Conservation (phyloP, 2,113 vertebrate genomes). For the Rhea pennata region DNA sequence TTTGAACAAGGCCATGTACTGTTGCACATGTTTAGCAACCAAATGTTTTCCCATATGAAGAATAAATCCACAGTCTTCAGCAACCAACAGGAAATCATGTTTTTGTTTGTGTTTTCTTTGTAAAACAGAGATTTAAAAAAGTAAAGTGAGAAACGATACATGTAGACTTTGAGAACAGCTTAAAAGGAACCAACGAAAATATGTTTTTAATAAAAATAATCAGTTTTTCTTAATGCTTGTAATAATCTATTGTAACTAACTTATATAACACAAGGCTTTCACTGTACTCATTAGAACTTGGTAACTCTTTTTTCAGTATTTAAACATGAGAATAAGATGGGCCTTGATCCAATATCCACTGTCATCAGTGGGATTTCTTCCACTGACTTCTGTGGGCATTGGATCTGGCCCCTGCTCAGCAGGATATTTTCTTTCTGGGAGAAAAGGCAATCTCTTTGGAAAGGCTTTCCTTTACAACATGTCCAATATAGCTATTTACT, state of each 20-base stretch:
- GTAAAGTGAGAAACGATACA: constrained; percentile 13
- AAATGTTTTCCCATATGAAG: constrained; percentile 23
- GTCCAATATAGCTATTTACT: constrained; percentile 15
- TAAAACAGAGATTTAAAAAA: not conserved
- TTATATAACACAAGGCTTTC: constrained; percentile 38
- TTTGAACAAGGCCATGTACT: constrained; percentile 33
- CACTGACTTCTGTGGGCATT: constrained; percentile 41
- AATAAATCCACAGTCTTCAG: not conserved
- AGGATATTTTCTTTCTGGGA: constrained; percentile 52
- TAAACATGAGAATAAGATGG: constrained; percentile 24
- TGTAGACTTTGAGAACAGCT: constrained; percentile 15
- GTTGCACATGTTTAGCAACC: constrained; percentile 16
- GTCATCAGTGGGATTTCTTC: constrained; percentile 57
- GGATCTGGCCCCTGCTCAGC: constrained; percentile 17
- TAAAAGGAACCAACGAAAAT: constrained; percentile 15
- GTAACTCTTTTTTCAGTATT: not conserved
- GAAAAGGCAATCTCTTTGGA: constrained; percentile 61
- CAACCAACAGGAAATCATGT: constrained; percentile 17
- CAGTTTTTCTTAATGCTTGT: not conserved
- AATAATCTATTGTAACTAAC: constrained; percentile 34
- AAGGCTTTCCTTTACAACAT: constrained; percentile 67
- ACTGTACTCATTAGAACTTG: constrained; percentile 11
- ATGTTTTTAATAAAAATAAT: constrained; percentile 44
- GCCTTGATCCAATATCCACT: constrained; percentile 33
- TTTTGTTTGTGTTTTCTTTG: constrained; percentile 49